Base-by-base conservation (phyloP, 2,113 vertebrate species). In the Hirundichthys speculiger region DNA sequence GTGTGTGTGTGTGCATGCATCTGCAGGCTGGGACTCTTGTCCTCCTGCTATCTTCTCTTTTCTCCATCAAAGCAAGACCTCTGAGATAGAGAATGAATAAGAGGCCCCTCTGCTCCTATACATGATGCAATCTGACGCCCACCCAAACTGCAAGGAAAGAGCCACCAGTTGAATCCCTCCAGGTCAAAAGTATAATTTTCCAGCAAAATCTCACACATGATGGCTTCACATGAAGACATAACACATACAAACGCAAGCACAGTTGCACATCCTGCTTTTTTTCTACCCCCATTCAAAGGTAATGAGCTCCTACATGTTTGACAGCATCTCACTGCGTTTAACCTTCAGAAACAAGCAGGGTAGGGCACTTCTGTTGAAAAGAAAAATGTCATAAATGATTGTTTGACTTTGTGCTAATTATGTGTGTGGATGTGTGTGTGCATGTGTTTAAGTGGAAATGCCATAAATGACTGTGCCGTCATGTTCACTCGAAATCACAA, bases 291-390 rank as follows among this genome's bases (percentile, higher is more conserved):
- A 34, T 20, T 59, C 20, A n/a, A 39, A 46, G 8, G 4, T 13
- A 57, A 67, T 51, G 60, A 64, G 64, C 16, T 4, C 49, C 40
- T n/a, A 43, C 75, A 78, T 25, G 73, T 80, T 69, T 71, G 64
- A 83, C 38, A 40, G 38, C 2, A 1, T 41, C 16, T 59, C 4
- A n/a, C 9, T 13, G n/a, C 39, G 21, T 40, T 50, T 25, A 11
- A 41, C 15, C 7, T n/a, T 9, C n/a, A 45, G 46, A 22, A 57
- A 60, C 12, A 12, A 57, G 67, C 56, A 43, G 34, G 56, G 43
- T 5, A 16, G 55, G 24, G 45, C 25, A 19, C 12, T 16, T 15
- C 43, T 19, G 34, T 42, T 24, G 19, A 15, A 5, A 12, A 46
- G 16, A 43, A 41, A 27, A 47, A n/a, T n/a, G n/a, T 13, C 3